These are phyloP conservation scores for Pleuronectes platessa DNA, from an alignment of 2,113 vertebrate species.

Conservation along the genomic window DNA sequence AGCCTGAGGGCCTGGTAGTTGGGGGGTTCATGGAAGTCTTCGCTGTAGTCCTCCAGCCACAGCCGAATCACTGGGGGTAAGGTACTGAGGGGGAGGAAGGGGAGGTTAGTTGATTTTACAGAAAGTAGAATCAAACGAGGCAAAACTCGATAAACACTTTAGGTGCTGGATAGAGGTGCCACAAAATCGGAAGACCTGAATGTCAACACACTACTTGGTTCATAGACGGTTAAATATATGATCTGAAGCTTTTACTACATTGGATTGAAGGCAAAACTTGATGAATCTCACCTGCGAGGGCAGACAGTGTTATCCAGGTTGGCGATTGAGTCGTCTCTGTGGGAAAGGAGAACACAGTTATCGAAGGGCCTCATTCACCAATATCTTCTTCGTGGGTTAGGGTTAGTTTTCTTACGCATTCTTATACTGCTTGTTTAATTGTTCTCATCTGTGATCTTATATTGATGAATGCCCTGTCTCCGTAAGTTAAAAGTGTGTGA, in stretches of 20 bases:
- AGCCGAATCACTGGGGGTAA: constrained; percentile 74
- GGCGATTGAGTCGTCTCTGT: constrained; percentile 69
- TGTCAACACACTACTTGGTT: no score
- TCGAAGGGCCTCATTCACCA: not conserved
- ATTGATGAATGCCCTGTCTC: no score
- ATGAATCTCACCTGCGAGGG: constrained; percentile 72
- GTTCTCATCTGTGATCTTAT: no score
- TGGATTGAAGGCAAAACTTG: not conserved
- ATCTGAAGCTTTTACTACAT: not conserved
- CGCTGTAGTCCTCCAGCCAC: constrained; percentile 85
- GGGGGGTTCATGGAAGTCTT: constrained; percentile 86
- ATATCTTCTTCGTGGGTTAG: no score
- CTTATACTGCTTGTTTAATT: no score
- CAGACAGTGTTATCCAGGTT: constrained; percentile 64
- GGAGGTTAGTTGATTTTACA: not conserved
- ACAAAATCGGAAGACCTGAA: no score
- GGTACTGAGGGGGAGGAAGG: constrained; percentile 54
- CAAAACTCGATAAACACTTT: not conserved
- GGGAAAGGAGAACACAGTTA: constrained; percentile 25
- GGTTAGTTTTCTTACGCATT: no score
- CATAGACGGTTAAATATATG: not conserved
- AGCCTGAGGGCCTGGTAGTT: constrained; percentile 73
- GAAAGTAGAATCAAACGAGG: not conserved
- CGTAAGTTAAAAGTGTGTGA: no score
- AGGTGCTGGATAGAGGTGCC: no score